Percentiles rank a stretch among this genome's conserved stretches.
phyloP scores from a whole-genome alignment of 1,140 invertebrate genomes.

The Calliopsis andreniformis region DNA sequence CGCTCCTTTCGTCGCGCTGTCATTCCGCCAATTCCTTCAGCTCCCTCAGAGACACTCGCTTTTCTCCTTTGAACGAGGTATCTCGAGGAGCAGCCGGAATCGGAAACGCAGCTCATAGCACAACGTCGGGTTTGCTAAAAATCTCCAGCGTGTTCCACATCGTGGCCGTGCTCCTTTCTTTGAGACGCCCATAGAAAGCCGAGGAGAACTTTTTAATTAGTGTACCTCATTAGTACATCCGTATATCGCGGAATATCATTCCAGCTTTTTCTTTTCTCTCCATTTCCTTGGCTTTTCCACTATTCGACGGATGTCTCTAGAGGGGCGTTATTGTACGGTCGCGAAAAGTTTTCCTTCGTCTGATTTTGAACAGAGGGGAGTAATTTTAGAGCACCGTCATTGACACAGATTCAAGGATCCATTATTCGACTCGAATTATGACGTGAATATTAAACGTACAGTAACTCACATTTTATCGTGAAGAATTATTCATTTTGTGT shows the following conservation, averaged over 20 bases:
- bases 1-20: conserved; percentile 5
- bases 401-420: too few species aligned
- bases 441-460: too few species aligned
- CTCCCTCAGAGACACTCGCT: conserved; percentile 10
- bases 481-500: too few species aligned
- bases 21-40: conserved; percentile 12
- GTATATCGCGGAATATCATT: conserved; percentile 44
- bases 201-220: conserved; percentile 52
- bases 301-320: too few species aligned
- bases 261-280: background rate
- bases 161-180: conserved; percentile 20
- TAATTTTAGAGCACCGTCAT: too few species aligned
- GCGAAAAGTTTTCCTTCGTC: too few species aligned
- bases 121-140: conserved; percentile 8
- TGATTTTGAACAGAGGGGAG: too few species aligned
- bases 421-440: too few species aligned
- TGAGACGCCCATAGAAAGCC: conserved; percentile 34
- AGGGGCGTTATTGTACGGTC: too few species aligned
- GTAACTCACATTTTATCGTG: too few species aligned
- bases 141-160: conserved; percentile 1
- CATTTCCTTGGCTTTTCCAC: background rate
- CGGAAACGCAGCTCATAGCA: background rate
- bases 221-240: conserved; percentile 47
- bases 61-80: background rate
- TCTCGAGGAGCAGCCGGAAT: background rate